Evolutionary conservation across 2,888 invertebrate species (phyloP).

Genomic region (Steinernema scapterisci): DNA sequence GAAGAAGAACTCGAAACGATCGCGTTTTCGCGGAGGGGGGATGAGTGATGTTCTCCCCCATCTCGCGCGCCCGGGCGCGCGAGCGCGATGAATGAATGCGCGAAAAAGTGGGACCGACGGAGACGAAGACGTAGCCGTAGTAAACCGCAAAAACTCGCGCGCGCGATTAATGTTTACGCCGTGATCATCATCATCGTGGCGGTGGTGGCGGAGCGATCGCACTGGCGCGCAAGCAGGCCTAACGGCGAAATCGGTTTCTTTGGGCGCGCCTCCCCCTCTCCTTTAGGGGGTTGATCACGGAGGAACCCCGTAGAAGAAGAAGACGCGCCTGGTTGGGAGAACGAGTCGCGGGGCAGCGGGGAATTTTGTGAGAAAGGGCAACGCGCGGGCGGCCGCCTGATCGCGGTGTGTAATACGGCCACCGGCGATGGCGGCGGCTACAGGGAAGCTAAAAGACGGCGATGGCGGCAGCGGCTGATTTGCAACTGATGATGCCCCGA

Average conservation of each 20-base stretch:
- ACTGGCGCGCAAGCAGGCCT: too few relatives aligned
- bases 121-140: not conserved
- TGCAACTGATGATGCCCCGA: slow-evolving; percentile 15
- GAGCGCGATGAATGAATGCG: slow-evolving; percentile 20
- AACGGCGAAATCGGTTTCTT: not conserved
- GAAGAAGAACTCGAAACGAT: too few relatives aligned
- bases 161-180: slow-evolving; percentile 28
- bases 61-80: not conserved
- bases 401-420: too few relatives aligned
- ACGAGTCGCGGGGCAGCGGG: not conserved
- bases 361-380: slow-evolving; percentile 11
- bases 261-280: too few relatives aligned
- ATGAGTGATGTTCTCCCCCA: not conserved
- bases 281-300: too few relatives aligned
- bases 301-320: too few relatives aligned
- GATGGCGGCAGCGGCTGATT: not conserved
- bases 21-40: not conserved
- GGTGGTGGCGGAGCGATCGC: too few relatives aligned
- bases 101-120: slow-evolving; percentile 23
- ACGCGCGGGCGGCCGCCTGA: slow-evolving; percentile 18
- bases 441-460: too few relatives aligned
- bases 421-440: not conserved
- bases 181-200: too few relatives aligned
- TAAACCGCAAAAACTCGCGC: slow-evolving; percentile 29
- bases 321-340: not conserved